Percentiles rank a stretch among this genome's conserved stretches.
Conservation (phyloP, 2,113 vertebrate genomes). For the Eurystomus gularis region DNA sequence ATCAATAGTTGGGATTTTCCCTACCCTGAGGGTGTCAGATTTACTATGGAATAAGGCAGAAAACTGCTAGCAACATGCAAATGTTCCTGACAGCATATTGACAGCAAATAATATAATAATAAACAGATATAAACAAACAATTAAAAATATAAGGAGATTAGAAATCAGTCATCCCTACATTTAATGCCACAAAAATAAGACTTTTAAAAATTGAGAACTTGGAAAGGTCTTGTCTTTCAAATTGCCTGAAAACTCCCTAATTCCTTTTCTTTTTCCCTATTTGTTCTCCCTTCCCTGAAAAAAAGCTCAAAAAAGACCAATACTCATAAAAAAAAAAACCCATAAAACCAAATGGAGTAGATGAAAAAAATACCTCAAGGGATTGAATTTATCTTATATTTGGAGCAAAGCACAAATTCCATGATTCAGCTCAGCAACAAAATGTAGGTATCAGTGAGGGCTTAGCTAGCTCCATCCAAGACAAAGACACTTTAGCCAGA, state of each 20-base stretch:
- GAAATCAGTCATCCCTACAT: not conserved
- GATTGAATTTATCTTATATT: not conserved
- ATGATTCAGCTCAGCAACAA: not conserved
- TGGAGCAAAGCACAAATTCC: not conserved
- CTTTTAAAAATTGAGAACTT: not conserved
- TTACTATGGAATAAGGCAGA: not conserved
- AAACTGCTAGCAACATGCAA: not conserved
- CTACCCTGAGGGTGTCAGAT: not conserved
- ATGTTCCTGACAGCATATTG: not conserved
- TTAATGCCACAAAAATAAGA: not conserved
- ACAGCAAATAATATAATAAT: not conserved
- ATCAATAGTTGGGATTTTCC: not conserved
- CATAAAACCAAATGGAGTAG: not conserved
- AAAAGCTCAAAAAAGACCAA: not conserved
- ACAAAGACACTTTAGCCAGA: slow-evolving; percentile 31
- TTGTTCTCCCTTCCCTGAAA: not conserved
- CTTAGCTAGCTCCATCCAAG: slow-evolving; percentile 8
- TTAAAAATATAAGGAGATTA: not conserved
- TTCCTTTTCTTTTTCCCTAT: not conserved
- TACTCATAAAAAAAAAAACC: not conserved
- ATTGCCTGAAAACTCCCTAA: not conserved
- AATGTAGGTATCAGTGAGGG: not conserved
- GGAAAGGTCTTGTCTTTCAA: not conserved
- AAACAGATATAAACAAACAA: not conserved
- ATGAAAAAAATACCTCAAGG: not conserved